Conservation (phyloP, 2,888 invertebrate species). For the Melanophora roralis region DNA sequence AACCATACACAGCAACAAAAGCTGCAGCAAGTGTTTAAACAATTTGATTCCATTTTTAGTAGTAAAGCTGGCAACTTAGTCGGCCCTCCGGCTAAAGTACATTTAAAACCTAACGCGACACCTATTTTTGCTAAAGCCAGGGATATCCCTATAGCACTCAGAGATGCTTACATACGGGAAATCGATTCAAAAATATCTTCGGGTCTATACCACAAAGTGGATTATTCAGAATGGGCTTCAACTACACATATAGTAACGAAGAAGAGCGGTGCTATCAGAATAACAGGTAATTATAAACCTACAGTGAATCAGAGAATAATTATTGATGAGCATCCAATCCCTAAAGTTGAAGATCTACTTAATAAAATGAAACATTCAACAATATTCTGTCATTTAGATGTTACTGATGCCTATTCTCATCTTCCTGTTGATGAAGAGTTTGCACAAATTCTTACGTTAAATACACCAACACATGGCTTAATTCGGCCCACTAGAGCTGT, state of each 20-base stretch:
- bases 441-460: too few species aligned
- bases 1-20: neutral
- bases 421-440: too few species aligned
- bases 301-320: too few species aligned
- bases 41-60: conserved; percentile 11
- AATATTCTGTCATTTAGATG: too few species aligned
- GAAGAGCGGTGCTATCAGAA: conserved; percentile 26
- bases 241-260: conserved; percentile 42
- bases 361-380: conserved; percentile 37
- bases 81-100: neutral
- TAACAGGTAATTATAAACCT: neutral
- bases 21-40: neutral
- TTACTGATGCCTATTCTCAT: conserved; percentile 51
- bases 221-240: conserved; percentile 43
- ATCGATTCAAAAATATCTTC: neutral
- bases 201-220: conserved; percentile 36
- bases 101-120: conserved; percentile 2
- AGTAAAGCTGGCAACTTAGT: neutral
- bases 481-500: conserved; percentile 48
- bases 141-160: conserved; percentile 8
- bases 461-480: too few species aligned
- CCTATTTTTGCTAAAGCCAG: conserved; percentile 23
- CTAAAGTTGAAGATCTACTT: neutral
- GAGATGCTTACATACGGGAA: conserved; percentile 1
- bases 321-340: conserved; percentile 13